These are phyloP conservation scores for Carassius gibelio DNA, from an alignment of 2,113 vertebrate genomes.

Conservation along the genomic window DNA sequence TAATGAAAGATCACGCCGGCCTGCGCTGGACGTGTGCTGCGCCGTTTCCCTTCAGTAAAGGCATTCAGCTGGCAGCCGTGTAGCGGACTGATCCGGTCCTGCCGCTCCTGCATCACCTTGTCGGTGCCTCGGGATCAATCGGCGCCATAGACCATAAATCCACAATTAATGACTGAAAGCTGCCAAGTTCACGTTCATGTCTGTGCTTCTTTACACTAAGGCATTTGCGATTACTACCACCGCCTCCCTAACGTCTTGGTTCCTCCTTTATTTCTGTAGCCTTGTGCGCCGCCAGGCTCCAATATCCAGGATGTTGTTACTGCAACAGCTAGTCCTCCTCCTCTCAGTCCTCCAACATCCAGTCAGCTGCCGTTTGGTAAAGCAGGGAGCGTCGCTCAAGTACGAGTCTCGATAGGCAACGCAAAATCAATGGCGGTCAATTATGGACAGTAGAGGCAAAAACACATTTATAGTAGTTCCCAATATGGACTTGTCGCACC, in stretches of 20 bases:
- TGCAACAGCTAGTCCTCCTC: conserved; percentile 58
- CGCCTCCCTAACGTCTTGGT: conserved; percentile 1
- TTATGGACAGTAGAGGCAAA: neutral
- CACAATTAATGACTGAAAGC: conserved; percentile 43
- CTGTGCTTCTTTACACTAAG: neutral
- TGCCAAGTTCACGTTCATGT: conserved; percentile 4
- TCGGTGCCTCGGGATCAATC: conserved; percentile 61
- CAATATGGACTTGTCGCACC: neutral
- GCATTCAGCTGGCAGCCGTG: conserved; percentile 53
- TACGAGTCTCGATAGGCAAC: neutral
- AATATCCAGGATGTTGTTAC: conserved; percentile 59
- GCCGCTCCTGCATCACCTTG: conserved; percentile 69
- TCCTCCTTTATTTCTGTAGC: conserved; percentile 35
- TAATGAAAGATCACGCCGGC: neutral
- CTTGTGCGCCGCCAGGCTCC: conserved; percentile 39
- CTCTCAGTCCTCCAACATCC: conserved; percentile 61
- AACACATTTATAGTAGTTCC: neutral
- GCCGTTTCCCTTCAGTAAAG: conserved; percentile 47
- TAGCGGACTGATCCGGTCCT: conserved; percentile 57
- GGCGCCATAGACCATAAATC: conserved; percentile 43
- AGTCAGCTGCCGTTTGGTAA: conserved; percentile 56
- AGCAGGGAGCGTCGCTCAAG: conserved; percentile 66
- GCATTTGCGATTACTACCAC: conserved; percentile 2
- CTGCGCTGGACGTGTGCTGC: conserved; percentile 40
- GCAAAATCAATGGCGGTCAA: neutral